These are phyloP conservation scores for Anniella stebbinsi DNA, from an alignment of 2,797 vertebrate genomes.

Conservation along the genomic window DNA sequence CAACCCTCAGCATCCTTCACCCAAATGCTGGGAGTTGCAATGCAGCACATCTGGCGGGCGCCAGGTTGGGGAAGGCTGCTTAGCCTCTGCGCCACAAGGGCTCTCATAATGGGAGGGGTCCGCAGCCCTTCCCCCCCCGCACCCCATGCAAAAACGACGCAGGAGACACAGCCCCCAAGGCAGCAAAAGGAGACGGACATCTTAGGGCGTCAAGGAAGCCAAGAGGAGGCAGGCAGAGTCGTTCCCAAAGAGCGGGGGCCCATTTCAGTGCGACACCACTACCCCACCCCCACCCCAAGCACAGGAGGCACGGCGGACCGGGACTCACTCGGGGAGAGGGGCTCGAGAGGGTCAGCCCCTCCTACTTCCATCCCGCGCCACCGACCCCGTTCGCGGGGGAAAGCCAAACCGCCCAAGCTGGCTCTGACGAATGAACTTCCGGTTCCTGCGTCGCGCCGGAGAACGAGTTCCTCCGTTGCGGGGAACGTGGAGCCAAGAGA, in stretches of 20 bases:
- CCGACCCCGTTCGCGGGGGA: too few relatives aligned
- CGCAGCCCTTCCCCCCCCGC: too few relatives aligned
- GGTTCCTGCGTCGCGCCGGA: background rate
- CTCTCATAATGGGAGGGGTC: too few relatives aligned
- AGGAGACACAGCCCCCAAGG: too few relatives aligned
- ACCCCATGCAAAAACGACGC: too few relatives aligned
- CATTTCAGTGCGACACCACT: background rate
- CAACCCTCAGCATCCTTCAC: too few relatives aligned
- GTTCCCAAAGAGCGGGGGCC: background rate
- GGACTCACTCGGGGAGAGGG: background rate
- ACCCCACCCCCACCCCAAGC: background rate
- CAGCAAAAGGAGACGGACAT: too few relatives aligned
- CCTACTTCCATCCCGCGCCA: background rate
- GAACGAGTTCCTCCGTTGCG: background rate
- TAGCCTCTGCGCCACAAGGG: background rate
- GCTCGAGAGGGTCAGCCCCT: background rate
- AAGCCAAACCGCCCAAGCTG: background rate
- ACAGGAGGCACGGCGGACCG: too few relatives aligned
- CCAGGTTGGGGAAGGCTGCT: too few relatives aligned
- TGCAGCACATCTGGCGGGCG: too few relatives aligned
- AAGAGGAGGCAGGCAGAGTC: fast-evolving
- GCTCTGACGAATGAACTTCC: background rate
- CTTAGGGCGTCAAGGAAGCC: background rate
- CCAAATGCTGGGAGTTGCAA: too few relatives aligned
- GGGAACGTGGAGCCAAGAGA: background rate